phyloP scores from a whole-genome alignment of 2,797 vertebrate genomes.

The Pseudocheirus occidentalis region DNA sequence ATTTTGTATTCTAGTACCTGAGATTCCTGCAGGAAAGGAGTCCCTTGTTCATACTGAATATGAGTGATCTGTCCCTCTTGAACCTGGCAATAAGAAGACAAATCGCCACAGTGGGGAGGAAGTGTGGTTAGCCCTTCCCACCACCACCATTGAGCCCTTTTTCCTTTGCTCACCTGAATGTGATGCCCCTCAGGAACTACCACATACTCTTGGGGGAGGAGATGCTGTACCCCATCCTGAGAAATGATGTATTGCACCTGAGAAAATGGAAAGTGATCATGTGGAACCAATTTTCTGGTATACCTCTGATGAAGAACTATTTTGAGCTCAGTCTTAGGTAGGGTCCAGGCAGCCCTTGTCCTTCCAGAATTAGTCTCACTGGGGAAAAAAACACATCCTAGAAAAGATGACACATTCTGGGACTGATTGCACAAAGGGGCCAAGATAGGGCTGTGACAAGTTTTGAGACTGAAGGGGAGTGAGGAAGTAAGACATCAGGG shows the following conservation, averaged over 20 bases:
- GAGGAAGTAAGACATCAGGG: background rate
- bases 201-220: constrained; percentile 96
- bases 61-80: constrained; percentile 95
- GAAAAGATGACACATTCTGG: background rate
- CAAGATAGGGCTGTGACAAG: background rate
- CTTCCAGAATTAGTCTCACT: background rate
- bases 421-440: background rate
- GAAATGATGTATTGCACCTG: constrained; percentile 99
- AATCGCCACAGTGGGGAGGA: background rate
- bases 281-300: constrained; percentile 73
- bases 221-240: constrained; percentile 95
- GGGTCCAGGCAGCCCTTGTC: background rate
- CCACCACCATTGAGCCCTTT: background rate
- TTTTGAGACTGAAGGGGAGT: background rate
- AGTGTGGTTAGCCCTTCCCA: background rate
- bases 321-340: background rate
- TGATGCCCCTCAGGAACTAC: constrained; percentile 97
- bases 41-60: constrained; percentile 95
- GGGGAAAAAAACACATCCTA: background rate
- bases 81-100: constrained; percentile 85
- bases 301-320: background rate
- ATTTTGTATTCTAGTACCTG: constrained; percentile 86
- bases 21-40: constrained; percentile 91
- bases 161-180: constrained; percentile 90
- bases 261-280: background rate